phyloP scores from a whole-genome alignment of 2,113 vertebrate species.

The Anseranas semipalmata region DNA sequence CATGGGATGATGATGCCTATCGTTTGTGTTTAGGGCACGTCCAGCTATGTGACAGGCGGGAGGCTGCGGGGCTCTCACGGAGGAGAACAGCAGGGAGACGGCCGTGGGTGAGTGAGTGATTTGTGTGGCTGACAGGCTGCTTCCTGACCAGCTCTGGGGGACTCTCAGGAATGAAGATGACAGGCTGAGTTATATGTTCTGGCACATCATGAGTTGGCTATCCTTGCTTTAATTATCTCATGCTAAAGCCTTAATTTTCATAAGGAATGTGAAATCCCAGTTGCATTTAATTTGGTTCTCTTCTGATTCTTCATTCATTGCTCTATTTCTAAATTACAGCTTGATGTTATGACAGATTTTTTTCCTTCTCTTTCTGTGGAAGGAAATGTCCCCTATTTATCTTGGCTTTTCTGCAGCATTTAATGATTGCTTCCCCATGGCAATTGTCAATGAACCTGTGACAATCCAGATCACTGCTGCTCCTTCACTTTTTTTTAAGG shows the following conservation, averaged over 20 bases:
- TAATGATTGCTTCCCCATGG: neutral
- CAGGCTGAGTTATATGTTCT: slow-evolving; percentile 8
- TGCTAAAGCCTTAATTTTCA: slow-evolving; percentile 21
- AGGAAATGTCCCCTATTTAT: neutral
- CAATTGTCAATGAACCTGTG: neutral
- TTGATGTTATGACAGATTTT: neutral
- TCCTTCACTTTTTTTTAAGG: neutral
- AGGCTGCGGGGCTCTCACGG: neutral
- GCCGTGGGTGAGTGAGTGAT: neutral
- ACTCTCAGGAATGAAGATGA: neutral
- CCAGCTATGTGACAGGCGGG: neutral
- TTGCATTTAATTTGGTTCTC: slow-evolving; percentile 26
- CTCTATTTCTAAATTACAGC: neutral
- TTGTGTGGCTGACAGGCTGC: neutral
- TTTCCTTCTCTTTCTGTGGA: neutral
- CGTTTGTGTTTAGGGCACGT: neutral
- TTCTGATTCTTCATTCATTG: neutral
- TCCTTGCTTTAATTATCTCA: slow-evolving; percentile 25
- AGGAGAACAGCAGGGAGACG: neutral
- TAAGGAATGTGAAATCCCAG: neutral
- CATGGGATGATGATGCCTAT: accelerated
- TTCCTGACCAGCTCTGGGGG: neutral
- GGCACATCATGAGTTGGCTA: neutral
- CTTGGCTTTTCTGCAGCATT: slow-evolving; percentile 11
- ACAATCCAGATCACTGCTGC: neutral